phyloP scores from a whole-genome alignment of 2,797 vertebrate species.

The Ambastaia sidthimunki region DNA sequence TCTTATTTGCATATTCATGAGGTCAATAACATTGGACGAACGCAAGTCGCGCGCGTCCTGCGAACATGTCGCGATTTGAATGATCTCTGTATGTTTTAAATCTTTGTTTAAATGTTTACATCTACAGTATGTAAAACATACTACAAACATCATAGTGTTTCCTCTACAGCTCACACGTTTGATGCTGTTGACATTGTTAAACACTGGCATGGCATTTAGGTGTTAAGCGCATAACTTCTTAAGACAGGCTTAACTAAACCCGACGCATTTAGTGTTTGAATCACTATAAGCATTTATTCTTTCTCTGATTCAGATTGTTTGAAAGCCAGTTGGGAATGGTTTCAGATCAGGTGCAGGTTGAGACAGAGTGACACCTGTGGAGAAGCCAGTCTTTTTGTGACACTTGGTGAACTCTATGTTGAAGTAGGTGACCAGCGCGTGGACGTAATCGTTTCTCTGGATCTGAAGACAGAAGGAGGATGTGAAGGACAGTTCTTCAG shows the following conservation, averaged over 20 bases:
- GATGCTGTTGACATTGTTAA: too few species aligned
- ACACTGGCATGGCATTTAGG: too few species aligned
- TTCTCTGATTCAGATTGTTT: not conserved
- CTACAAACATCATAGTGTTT: too few species aligned
- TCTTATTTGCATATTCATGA: not conserved
- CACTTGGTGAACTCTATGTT: conserved; percentile 99
- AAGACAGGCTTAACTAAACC: too few species aligned
- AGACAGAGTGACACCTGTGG: conserved; percentile 84
- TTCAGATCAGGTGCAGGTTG: not conserved
- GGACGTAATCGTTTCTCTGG: conserved; percentile 95
- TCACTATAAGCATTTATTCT: too few species aligned
- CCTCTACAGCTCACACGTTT: too few species aligned
- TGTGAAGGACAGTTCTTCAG: conserved; percentile 90
- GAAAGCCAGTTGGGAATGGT: not conserved
- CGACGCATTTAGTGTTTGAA: too few species aligned
- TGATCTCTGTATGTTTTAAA: too few species aligned
- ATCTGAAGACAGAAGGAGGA: conserved; percentile 96
- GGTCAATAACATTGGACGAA: not conserved
- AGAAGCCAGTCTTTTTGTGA: conserved; percentile 98
- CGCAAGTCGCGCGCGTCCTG: not conserved
- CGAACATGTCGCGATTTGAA: too few species aligned
- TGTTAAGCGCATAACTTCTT: too few species aligned
- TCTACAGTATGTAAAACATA: too few species aligned
- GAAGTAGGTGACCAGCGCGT: conserved; percentile 97
- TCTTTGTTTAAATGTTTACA: too few species aligned